Evolutionary conservation across 2,797 vertebrate genomes (phyloP).

Genomic region (Simalia tracyae): DNA sequence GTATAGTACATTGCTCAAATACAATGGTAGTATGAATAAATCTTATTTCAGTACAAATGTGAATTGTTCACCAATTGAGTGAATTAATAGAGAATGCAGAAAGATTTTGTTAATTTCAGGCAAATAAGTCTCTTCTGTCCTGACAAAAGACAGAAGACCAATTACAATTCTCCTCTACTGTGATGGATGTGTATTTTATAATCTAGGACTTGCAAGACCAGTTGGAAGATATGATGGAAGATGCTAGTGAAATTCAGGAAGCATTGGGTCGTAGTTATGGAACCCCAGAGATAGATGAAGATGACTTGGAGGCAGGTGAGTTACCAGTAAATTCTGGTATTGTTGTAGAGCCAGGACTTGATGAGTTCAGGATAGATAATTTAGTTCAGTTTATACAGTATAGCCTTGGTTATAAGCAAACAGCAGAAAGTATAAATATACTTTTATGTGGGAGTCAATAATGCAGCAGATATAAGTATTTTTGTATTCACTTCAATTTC

Average conservation of each 20-base stretch:
- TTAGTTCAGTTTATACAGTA: background rate
- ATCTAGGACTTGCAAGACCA: conserved; percentile 92
- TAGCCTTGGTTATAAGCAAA: background rate
- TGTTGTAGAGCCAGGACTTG: background rate
- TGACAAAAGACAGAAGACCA: background rate
- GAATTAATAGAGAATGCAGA: background rate
- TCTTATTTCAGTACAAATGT: background rate
- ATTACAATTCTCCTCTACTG: background rate
- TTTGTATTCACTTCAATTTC: background rate
- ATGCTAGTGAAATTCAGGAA: conserved; percentile 93
- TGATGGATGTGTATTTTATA: background rate
- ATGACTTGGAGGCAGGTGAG: conserved; percentile 94
- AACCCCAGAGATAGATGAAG: conserved; percentile 94
- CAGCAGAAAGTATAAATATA: background rate
- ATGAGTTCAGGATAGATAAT: background rate
- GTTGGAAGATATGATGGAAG: conserved; percentile 98
- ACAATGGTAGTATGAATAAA: background rate
- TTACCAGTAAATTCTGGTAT: background rate
- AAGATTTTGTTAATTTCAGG: background rate
- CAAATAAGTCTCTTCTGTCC: background rate
- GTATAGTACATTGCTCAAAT: background rate
- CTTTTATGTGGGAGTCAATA: background rate
- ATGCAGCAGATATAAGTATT: background rate
- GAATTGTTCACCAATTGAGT: background rate
- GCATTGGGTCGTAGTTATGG: conserved; percentile 91